phyloP scores from a whole-genome alignment of 2,888 invertebrate species.

The Abscondita cerata region DNA sequence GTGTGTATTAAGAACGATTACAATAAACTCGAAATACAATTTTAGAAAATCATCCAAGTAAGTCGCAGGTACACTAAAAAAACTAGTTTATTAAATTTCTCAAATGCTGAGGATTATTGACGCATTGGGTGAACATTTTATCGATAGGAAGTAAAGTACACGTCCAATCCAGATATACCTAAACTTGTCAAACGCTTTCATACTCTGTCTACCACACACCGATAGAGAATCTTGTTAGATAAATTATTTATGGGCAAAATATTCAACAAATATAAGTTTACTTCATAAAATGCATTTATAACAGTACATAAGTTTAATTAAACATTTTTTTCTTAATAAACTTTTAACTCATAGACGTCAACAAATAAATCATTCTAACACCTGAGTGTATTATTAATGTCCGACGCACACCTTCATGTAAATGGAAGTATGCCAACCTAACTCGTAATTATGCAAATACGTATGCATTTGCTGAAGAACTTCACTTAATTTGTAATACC shows the following conservation, averaged over 20 bases:
- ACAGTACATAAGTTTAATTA: constrained; percentile 35
- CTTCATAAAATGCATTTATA: constrained; percentile 14
- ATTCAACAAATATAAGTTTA: constrained; percentile 6
- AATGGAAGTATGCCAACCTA: constrained; percentile 47
- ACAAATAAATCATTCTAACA: constrained; percentile 46
- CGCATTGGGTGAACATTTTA: no score
- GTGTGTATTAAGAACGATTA: no score
- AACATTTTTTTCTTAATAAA: constrained; percentile 22
- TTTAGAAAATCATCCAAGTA: no score
- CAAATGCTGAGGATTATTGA: no score
- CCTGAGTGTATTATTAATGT: constrained; percentile 47
- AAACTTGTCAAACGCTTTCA: neutral
- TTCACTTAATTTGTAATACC: constrained; percentile 15
- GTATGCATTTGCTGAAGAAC: constrained; percentile 39
- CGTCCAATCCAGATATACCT: no score
- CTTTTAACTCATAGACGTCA: constrained; percentile 31
- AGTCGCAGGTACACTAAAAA: no score
- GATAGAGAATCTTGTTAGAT: constrained; percentile 17
- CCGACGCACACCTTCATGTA: constrained; percentile 37
- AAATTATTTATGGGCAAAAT: constrained; percentile 18
- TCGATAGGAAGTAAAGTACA: no score
- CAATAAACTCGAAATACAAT: no score
- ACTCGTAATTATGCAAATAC: constrained; percentile 48
- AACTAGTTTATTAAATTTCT: no score
- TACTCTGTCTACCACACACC: constrained; percentile 14